Base-by-base conservation (phyloP, 2,888 invertebrate species). In the Andrena trimmerana region DNA sequence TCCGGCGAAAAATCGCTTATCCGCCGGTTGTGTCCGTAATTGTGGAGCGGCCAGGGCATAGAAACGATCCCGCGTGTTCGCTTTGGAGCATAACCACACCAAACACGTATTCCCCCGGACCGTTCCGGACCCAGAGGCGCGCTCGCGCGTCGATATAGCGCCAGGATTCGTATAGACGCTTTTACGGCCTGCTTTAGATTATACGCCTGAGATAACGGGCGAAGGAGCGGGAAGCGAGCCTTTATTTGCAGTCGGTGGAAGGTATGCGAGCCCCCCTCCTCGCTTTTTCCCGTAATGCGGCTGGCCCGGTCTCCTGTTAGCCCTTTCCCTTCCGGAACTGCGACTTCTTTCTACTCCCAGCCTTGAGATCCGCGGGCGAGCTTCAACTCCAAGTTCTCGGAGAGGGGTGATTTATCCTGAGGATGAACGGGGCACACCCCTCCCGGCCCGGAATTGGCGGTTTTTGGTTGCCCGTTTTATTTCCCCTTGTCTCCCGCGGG, bases 161-260 rank as follows among this genome's bases (percentile, higher is more conserved):
- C 78, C 72, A 59, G 72, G 66, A 85, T 86, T 85, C 89, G 85
- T 81, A 89, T 86, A 90, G 88, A 89, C 88, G 88, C 85, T 90
- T 92, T 92, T 91, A 92, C 90, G 90, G 89, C 73, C 85, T 88
- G 91, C 89, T 92, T 92, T 91, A 92, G 93, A 92, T 93, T 91
- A 92, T 91, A 90, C 89, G 91, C 83, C 85, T 81, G 89, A 89
- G 92, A 93, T 93, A 93, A 92, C 89, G 88, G 83, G 78, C 88
- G 86, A 74, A 75, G 78, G 72, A 76, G 69, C 48, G 63, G 79
- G 79, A 74, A 66, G 81, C 81, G 84, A 85, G 74, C 82, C 83
- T 88, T 86, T 88, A 88, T 88, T 88, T 84, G 86, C 84, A 84
- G 86, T 79, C 78, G 68, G 76, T 59, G 66, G 81, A 78, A 83